Percentiles rank a stretch among this genome's conserved stretches.
Conservation (phyloP, 2,888 invertebrate genomes). For the Eupsilia transversa region DNA sequence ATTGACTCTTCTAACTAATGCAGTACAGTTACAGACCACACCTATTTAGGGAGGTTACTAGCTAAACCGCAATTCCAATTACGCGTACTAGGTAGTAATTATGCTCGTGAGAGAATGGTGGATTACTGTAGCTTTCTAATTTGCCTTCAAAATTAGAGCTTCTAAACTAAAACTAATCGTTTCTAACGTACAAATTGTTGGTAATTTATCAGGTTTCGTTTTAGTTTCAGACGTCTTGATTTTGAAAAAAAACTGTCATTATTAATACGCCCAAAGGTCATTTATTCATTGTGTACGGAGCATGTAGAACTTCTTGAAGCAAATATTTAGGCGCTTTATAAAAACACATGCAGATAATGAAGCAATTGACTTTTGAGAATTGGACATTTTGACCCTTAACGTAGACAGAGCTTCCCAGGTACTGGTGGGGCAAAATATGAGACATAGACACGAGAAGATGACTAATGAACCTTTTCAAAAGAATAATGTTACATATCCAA, state of each 20-base stretch:
- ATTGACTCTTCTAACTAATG: neutral
- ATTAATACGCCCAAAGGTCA: neutral
- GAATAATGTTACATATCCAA: neutral
- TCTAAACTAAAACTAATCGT: neutral
- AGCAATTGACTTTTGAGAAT: too few species aligned
- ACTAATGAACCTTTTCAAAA: neutral
- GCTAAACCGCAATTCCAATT: neutral
- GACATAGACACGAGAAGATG: neutral
- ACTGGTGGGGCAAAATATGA: neutral
- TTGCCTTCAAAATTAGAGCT: neutral
- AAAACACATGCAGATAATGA: neutral
- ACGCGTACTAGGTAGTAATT: conserved; percentile 1
- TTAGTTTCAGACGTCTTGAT: neutral
- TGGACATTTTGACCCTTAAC: too few species aligned
- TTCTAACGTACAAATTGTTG: neutral
- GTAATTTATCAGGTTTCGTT: neutral
- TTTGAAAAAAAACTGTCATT: neutral
- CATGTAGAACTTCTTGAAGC: neutral
- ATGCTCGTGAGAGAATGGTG: neutral
- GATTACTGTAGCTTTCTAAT: neutral
- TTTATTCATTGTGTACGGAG: neutral
- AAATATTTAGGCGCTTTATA: neutral
- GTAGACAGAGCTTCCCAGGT: neutral
- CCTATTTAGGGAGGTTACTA: neutral
- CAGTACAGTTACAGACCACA: neutral